These are phyloP conservation scores for Rhinoptilus africanus DNA, from an alignment of 2,113 vertebrate genomes.

Conservation along the genomic window DNA sequence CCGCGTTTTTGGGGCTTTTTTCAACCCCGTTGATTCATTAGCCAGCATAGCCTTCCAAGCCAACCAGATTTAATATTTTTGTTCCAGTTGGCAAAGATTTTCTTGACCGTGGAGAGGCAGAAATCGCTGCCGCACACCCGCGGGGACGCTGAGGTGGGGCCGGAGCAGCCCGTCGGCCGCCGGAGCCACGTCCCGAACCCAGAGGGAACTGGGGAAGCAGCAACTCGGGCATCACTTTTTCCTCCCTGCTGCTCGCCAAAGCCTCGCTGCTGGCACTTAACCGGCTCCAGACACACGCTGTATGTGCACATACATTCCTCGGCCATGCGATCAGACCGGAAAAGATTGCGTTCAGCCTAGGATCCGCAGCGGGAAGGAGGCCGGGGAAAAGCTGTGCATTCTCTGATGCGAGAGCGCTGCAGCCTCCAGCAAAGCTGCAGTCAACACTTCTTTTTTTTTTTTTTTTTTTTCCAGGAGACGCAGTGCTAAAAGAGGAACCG, in stretches of 20 bases:
- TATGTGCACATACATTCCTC: background rate
- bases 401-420: background rate
- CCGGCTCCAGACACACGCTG: background rate
- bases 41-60: background rate
- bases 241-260: background rate
- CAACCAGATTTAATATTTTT: background rate
- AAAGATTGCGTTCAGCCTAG: background rate
- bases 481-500: slow-evolving; percentile 32
- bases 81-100: background rate
- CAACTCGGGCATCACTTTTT: background rate
- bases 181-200: fast-evolving
- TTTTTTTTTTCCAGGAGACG: background rate
- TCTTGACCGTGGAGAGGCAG: background rate
- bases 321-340: slow-evolving; percentile 37
- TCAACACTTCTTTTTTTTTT: background rate
- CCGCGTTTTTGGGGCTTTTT: fast-evolving
- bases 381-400: background rate
- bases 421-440: slow-evolving; percentile 44
- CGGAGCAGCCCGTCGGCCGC: fast-evolving
- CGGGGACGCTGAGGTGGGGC: fast-evolving
- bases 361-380: background rate
- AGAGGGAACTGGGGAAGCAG: background rate
- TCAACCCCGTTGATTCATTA: background rate
- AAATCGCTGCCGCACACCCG: background rate
- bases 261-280: background rate